A percentile compares a stretch with the other conserved stretches of the same genome.
These are phyloP conservation scores for Thalassoma bifasciatum DNA, from an alignment of 2,113 vertebrate species.

Conservation along the genomic window DNA sequence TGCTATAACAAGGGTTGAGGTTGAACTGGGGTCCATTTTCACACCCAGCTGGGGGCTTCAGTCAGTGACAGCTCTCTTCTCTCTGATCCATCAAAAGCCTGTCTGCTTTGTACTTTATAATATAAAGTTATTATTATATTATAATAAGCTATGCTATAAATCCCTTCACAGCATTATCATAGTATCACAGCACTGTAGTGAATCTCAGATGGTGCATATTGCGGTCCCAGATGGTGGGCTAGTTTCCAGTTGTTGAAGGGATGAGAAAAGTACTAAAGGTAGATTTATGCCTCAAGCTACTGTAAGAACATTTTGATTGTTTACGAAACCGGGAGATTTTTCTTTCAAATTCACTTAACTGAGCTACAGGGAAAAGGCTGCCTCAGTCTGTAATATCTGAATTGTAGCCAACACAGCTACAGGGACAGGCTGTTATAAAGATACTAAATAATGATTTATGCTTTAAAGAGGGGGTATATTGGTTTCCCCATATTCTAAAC, in stretches of 20 bases:
- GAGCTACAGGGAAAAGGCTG: no score
- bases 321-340: no score
- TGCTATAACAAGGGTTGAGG: background rate
- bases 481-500: no score
- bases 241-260: background rate
- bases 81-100: background rate
- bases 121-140: no score
- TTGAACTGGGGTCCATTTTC: background rate
- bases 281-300: background rate
- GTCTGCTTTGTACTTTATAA: background rate
- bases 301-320: no score
- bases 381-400: no score
- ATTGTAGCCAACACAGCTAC: no score
- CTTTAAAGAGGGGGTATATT: no score
- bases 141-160: background rate
- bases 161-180: background rate
- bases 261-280: background rate
- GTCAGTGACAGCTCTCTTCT: background rate
- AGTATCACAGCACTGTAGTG: background rate
- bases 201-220: background rate
- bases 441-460: no score
- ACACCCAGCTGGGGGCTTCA: background rate
- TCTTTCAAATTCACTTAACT: no score
- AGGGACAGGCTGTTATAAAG: no score
- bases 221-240: background rate